Percentiles rank a stretch among this genome's conserved stretches.
Conservation (phyloP, 2,113 vertebrate genomes). For the Neomonachus schauinslandi region DNA sequence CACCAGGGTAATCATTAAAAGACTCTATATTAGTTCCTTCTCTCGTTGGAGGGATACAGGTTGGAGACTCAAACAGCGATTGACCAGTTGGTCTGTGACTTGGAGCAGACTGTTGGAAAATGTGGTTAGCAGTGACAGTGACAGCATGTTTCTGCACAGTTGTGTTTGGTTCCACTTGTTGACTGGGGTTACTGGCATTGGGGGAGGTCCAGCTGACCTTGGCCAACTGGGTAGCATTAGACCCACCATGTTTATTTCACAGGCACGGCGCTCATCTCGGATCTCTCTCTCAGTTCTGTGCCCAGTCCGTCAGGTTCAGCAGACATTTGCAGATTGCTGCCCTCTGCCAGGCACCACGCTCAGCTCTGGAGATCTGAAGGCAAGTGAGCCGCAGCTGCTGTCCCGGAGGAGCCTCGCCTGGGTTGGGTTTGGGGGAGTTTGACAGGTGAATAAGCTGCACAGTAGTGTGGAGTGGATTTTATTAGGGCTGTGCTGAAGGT, state of each 20-base stretch:
- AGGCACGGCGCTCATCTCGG: not conserved
- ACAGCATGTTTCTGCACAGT: not conserved
- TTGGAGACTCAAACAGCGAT: not conserved
- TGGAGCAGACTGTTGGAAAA: slow-evolving; percentile 6
- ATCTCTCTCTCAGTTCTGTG: not conserved
- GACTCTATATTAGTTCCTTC: slow-evolving; percentile 12
- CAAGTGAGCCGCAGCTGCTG: not conserved
- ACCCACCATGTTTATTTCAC: fast-evolving
- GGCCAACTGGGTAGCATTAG: not conserved
- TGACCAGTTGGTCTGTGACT: not conserved
- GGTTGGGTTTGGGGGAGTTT: not conserved
- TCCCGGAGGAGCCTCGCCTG: not conserved
- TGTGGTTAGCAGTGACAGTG: not conserved
- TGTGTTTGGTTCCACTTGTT: not conserved
- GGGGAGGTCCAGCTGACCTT: not conserved
- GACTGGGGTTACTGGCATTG: not conserved
- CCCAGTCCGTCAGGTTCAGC: not conserved
- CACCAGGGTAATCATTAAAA: slow-evolving; percentile 58
- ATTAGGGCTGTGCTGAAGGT: not conserved
- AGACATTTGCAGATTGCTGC: not conserved
- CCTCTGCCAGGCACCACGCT: not conserved
- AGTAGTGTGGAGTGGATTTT: not conserved
- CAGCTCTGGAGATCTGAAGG: not conserved
- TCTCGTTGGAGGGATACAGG: not conserved
- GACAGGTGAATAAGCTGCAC: not conserved